Conservation (phyloP, 2,888 invertebrate genomes). For the Enoplolaimus lenunculus region DNA sequence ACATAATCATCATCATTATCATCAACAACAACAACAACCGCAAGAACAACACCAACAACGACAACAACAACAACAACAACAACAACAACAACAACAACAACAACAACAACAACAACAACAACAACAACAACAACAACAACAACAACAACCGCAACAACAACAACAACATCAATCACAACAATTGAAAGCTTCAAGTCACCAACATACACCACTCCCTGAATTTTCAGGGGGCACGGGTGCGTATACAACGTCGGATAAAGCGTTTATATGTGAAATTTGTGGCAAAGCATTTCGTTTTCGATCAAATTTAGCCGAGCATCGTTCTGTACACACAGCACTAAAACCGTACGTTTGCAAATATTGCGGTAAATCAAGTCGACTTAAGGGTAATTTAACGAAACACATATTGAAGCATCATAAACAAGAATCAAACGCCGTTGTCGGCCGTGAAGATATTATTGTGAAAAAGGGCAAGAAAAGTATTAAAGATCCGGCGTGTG, state of each 20-base stretch:
- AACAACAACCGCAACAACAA: neutral
- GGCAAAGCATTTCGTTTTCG: conserved; percentile 41
- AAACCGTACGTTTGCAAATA: conserved; percentile 40
- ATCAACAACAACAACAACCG: too few species aligned
- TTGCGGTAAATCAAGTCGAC: conserved; percentile 33
- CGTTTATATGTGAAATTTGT: conserved; percentile 40
- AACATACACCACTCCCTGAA: too few species aligned
- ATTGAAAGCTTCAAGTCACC: neutral
- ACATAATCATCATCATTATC: too few species aligned
- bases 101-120: neutral
- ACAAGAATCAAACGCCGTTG: conserved; percentile 34
- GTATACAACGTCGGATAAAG: conserved; percentile 30
- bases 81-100: neutral
- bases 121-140: neutral
- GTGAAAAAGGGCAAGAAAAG: conserved; percentile 37
- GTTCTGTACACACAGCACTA: conserved; percentile 38
- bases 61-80: neutral
- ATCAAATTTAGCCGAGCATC: conserved; percentile 39
- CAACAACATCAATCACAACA: neutral
- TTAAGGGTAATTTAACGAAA: conserved; percentile 37
- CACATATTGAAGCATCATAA: conserved; percentile 41
- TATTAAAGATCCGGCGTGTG: conserved; percentile 30
- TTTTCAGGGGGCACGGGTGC: too few species aligned
- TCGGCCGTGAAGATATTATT: conserved; percentile 40
- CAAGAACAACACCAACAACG: too few species aligned